Base-by-base conservation (phyloP, 2,888 invertebrate species). In the Drosophila nigritarsus region DNA sequence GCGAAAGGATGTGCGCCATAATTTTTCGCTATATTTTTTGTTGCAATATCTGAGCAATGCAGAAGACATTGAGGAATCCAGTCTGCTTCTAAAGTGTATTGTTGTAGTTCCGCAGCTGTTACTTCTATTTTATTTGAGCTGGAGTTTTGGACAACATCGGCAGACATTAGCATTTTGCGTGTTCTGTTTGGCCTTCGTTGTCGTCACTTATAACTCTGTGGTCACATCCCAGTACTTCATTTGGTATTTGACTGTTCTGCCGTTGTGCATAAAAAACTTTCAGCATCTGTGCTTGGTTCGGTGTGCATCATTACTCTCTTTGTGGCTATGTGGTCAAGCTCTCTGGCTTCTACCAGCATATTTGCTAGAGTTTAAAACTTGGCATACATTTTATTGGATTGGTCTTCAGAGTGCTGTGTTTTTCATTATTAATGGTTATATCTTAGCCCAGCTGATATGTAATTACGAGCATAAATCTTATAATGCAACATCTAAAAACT, bases 181-280 rank as follows among this genome's bases (percentile, higher is more conserved):
- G 85, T 97, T 99, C 81, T 94, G 96, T 3, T 96, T 97, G 90
- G 97, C 98, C 0, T 96, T 97, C 68, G 95, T 97, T 3, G 95
- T 99, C 91, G 99, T 99, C 0, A 95, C 96, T 3, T 98, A 97
- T 89, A 99, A 99, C 93, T 97, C 98, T 82, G 99, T 99, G 0
- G 95, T 98, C 91, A 99, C 99, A 0, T 98, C 99, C 7, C 99
- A 99, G 91, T 99, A 99, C 92, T 99, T 99, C 85, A 95, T 99
- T 56, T 99, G 99, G 99, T 98, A 98, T 91, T 93, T 99, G 68
- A 96, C 97, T 2, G 92, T 99, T 9, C 92, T 99, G 24, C 99
- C 99, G 0, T 90, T 98, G 29, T 95, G 97, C 68, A 93, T 96
- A 0, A 96, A 97, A 77, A 95, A 95, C 88, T 94, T 98, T 34